Conservation (phyloP, 1,140 invertebrate species). For the Lineus longissimus region DNA sequence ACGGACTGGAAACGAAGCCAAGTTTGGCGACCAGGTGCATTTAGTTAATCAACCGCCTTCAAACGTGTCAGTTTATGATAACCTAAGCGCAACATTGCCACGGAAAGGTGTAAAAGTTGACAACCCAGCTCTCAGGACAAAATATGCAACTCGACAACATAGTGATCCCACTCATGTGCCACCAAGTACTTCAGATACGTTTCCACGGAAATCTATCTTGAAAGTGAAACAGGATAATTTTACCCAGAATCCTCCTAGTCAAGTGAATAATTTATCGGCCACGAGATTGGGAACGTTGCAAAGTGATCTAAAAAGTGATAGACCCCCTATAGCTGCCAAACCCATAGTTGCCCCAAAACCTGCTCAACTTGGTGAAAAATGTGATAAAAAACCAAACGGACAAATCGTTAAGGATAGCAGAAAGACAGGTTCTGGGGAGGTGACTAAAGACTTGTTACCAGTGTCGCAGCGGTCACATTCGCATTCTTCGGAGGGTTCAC, state of each 20-base stretch:
- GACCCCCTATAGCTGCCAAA: too few species aligned
- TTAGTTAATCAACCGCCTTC: constrained; percentile 60
- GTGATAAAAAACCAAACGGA: too few species aligned
- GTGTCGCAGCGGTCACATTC: background rate
- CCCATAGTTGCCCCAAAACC: too few species aligned
- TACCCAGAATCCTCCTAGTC: background rate
- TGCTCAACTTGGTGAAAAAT: too few species aligned
- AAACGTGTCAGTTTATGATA: constrained; percentile 84
- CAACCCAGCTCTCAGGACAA: too few species aligned
- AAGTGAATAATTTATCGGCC: too few species aligned
- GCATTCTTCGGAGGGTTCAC: constrained; percentile 39
- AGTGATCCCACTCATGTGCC: background rate
- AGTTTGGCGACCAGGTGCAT: constrained; percentile 25
- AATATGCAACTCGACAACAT: background rate
- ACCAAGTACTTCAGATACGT: background rate
- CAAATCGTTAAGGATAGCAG: too few species aligned
- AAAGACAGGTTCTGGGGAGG: too few species aligned
- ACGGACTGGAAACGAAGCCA: constrained; percentile 19
- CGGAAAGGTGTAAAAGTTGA: too few species aligned
- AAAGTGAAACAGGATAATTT: constrained; percentile 6
- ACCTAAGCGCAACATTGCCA: constrained; percentile 57
- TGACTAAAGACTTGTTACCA: background rate
- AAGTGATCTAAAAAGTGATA: too few species aligned
- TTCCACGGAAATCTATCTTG: background rate
- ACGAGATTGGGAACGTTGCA: too few species aligned